phyloP scores from a whole-genome alignment of 2,113 vertebrate species.

The Nibea coibor region DNA sequence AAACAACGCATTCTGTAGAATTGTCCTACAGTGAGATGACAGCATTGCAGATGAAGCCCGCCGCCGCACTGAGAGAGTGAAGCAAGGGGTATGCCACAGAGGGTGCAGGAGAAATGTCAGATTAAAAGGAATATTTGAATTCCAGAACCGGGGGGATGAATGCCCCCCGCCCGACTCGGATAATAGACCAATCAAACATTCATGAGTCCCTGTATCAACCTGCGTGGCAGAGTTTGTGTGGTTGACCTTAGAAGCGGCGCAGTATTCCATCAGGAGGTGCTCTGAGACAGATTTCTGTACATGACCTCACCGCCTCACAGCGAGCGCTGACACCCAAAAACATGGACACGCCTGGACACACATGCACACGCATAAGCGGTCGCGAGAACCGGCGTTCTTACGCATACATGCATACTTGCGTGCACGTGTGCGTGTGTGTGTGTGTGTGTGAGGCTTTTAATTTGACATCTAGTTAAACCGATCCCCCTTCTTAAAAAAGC shows the following conservation, averaged over 20 bases:
- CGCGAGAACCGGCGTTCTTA: conserved; percentile 24
- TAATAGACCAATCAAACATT: conserved; percentile 80
- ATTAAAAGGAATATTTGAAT: conserved; percentile 71
- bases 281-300: conserved; percentile 55
- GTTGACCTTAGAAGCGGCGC: conserved; percentile 58
- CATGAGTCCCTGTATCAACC: conserved; percentile 69
- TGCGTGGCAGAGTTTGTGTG: conserved; percentile 51
- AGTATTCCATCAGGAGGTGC: conserved; percentile 59
- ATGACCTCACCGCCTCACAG: conserved; percentile 66
- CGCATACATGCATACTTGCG: neutral
- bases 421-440: conserved; percentile 4
- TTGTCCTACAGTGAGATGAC: conserved; percentile 57
- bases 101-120: conserved; percentile 59
- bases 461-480: conserved; percentile 79
- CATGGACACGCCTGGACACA: conserved; percentile 38
- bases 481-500: conserved; percentile 74
- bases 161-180: conserved; percentile 51
- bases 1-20: conserved; percentile 59
- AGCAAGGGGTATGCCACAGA: conserved; percentile 31
- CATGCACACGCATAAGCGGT: conserved; percentile 20
- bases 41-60: conserved; percentile 72
- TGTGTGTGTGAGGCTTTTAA: conserved; percentile 48
- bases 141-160: conserved; percentile 58
- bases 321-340: conserved; percentile 12
- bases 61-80: conserved; percentile 12